phyloP scores from a whole-genome alignment of 2,888 invertebrate genomes.

The Emesis russula region DNA sequence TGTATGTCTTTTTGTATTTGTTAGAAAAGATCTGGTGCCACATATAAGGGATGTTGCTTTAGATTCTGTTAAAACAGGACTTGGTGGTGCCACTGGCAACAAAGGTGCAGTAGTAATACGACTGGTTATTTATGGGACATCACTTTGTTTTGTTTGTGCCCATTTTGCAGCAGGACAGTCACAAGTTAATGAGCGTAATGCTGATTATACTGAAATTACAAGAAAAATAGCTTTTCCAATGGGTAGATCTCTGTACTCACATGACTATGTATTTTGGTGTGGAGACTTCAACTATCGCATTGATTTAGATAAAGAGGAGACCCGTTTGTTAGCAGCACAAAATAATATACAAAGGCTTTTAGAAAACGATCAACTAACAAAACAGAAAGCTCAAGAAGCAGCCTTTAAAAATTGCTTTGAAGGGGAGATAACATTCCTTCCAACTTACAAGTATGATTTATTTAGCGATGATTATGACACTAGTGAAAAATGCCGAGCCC shows the following conservation, averaged over 20 bases:
- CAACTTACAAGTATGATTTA: slow-evolving; percentile 99
- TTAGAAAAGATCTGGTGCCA: slow-evolving; percentile 99
- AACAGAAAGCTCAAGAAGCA: slow-evolving; percentile 98
- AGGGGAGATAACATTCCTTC: slow-evolving; percentile 99
- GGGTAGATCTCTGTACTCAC: slow-evolving; percentile 99
- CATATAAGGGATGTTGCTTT: slow-evolving; percentile 99
- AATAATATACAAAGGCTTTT: slow-evolving; percentile 98
- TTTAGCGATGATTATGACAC: slow-evolving; percentile 99
- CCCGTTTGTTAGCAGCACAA: slow-evolving; percentile 98
- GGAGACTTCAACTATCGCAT: slow-evolving; percentile 99
- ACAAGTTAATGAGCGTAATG: slow-evolving; percentile 99
- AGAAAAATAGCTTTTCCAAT: slow-evolving; percentile 99
- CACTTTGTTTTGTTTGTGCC: slow-evolving; percentile 99
- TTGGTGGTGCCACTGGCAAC: slow-evolving; percentile 99
- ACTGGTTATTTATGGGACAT: slow-evolving; percentile 99
- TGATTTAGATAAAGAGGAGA: slow-evolving; percentile 99
- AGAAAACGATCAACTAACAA: slow-evolving; percentile 99
- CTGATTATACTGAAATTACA: slow-evolving; percentile 99
- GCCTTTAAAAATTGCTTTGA: slow-evolving; percentile 99
- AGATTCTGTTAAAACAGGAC: slow-evolving; percentile 99
- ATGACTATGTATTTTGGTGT: slow-evolving; percentile 99
- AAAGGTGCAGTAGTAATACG: slow-evolving; percentile 99
- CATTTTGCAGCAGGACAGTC: slow-evolving; percentile 99
- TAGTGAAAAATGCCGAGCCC: slow-evolving; percentile 99
- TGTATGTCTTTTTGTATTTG: slow-evolving; percentile 99